Evolutionary conservation across 2,113 vertebrate genomes (phyloP).

Genomic region (Nothocercus julius): DNA sequence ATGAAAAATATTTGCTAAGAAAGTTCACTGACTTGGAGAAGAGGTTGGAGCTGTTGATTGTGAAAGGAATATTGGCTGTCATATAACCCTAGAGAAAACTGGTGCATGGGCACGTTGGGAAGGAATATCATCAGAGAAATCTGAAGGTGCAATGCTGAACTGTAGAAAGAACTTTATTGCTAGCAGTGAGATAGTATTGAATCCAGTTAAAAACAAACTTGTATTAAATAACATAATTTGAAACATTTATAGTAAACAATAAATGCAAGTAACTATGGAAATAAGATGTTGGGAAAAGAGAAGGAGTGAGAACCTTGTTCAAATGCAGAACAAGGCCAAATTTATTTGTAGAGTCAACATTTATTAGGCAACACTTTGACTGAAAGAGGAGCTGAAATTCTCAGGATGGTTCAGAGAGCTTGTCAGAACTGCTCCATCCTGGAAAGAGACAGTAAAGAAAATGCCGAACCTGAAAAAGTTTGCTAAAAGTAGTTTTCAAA

Average conservation of each 20-base stretch:
- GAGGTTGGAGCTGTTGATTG: background rate
- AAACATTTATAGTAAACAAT: background rate
- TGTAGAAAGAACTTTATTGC: background rate
- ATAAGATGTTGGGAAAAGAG: background rate
- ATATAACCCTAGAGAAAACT: background rate
- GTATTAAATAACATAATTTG: background rate
- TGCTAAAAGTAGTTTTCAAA: background rate
- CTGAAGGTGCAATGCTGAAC: background rate
- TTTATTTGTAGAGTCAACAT: background rate
- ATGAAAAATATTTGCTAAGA: background rate
- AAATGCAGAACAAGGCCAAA: background rate
- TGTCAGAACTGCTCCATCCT: background rate
- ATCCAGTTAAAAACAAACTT: background rate
- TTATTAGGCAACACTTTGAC: background rate
- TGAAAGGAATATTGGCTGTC: background rate
- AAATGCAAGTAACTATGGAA: constrained; percentile 32
- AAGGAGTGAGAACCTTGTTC: background rate
- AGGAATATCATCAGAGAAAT: background rate
- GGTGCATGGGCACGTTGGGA: background rate
- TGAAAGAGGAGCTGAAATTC: background rate
- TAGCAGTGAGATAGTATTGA: background rate
- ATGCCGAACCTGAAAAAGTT: background rate
- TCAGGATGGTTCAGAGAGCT: background rate
- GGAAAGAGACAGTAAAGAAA: accelerated
- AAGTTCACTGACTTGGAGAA: background rate